Percentiles rank a stretch among this genome's conserved stretches.
Evolutionary conservation across 1,140 invertebrate species (phyloP).

Genomic region (Lucilia sericata): DNA sequence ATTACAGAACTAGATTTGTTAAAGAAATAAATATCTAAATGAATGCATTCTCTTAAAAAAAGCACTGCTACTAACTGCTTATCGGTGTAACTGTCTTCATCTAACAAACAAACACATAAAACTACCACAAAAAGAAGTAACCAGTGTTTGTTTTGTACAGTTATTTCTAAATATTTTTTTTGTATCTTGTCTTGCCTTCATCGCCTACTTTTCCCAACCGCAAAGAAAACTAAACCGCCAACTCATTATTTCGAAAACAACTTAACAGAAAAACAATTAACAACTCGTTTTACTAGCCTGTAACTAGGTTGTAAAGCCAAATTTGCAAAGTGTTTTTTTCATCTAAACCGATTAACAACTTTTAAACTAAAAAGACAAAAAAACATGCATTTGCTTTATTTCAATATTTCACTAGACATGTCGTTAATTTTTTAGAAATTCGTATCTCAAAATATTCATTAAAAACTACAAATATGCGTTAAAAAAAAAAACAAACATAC

Average conservation of each 20-base stretch:
- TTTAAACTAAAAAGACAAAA: constrained; percentile 8
- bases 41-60: constrained; percentile 7
- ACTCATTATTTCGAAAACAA: background rate
- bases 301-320: constrained; percentile 68
- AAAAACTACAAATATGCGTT: background rate
- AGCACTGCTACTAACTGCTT: background rate
- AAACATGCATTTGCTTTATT: constrained; percentile 31
- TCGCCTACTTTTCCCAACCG: background rate
- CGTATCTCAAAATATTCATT: constrained; percentile 50
- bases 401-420: constrained; percentile 43
- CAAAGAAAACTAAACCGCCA: too few species aligned
- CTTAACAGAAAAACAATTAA: background rate
- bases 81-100: background rate
- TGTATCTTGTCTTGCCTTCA: background rate
- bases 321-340: constrained; percentile 53
- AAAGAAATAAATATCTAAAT: background rate
- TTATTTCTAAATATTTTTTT: background rate
- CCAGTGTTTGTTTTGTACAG: too few species aligned
- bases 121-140: too few species aligned
- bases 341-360: background rate
- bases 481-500: background rate
- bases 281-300: constrained; percentile 68
- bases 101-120: background rate
- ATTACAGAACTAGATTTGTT: too few species aligned
- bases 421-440: constrained; percentile 64